Evolutionary conservation across 2,113 vertebrate species (phyloP), one percentile per base, ranked within the genome.

Genomic region (Platysteira castanea): DNA sequence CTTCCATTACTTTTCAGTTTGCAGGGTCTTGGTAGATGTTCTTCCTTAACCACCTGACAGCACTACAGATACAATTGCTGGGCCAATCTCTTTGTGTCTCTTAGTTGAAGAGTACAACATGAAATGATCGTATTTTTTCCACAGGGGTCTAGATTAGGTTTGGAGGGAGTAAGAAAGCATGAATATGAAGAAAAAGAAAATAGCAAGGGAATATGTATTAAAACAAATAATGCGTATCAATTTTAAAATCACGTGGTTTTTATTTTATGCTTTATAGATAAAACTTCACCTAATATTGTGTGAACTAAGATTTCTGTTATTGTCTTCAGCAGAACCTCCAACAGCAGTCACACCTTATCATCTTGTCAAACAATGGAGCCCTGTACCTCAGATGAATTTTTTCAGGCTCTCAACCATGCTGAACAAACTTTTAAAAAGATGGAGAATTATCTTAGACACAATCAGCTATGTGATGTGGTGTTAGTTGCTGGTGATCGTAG

Each of bases 341-440:
- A 98, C 96, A 99, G 99, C 98, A 99, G 98, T 77, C 99, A 98
- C 63, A 99, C 99, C 12, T 96, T 99, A 91, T 99, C 99, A 68
- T 99, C 99, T 49, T 99, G 98, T 89, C 98, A 98, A 90, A 98
- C 98, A 31, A 99, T 99, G 99, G 99, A 99, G 98, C 98, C 99
- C 49, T 99, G 99, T 71, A 98, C 98, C 30, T 98, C 99, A 22
- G 99, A 99, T 97, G 99, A 99, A 96, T 98, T 98, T 98, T 99
- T 99, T 97, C 99, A 99, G 68, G 99, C 99, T 37, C 98, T 99
- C 96, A 99, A 99, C 95, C 99, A 99, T 15, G 99, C 99, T 11
- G 99, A 99, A 86, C 98, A 98, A 92, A 99, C 99, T 68, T 99
- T 99, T 98, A 98, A 99, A 93, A 99, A 99, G 97, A 99, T 99